phyloP scores from a whole-genome alignment of 2,113 vertebrate species.

The Hypanus sabinus region DNA sequence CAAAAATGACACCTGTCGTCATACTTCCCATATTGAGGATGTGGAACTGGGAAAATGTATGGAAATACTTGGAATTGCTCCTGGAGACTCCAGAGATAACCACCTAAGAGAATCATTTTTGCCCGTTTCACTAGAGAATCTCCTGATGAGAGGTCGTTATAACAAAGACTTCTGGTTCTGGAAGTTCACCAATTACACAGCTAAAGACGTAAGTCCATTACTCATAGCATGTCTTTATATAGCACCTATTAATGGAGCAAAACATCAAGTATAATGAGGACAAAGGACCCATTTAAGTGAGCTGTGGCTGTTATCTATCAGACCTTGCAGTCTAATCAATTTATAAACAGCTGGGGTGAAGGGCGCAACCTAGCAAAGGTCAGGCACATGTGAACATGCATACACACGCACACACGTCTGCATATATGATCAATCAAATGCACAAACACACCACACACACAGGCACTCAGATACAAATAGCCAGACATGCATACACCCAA shows the following conservation, averaged over 20 bases:
- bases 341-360: no score
- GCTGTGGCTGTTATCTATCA: no score
- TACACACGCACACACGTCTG: no score
- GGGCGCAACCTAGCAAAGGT: no score
- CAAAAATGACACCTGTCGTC: constrained; percentile 24
- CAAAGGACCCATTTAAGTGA: no score
- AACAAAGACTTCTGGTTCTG: constrained; percentile 12
- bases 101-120: constrained; percentile 27
- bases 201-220: not conserved
- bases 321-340: no score
- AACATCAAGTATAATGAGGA: no score
- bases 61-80: constrained; percentile 28
- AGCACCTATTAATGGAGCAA: not conserved
- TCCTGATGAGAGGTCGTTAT: not conserved
- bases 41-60: constrained; percentile 27
- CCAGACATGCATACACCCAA: no score
- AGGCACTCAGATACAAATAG: no score
- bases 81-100: constrained; percentile 31
- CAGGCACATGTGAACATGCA: no score
- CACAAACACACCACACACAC: no score
- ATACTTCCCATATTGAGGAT: constrained; percentile 33
- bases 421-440: no score
- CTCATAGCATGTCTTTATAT: not conserved
- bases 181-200: constrained; percentile 34
- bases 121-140: not conserved